A percentile compares a stretch with the other conserved stretches of the same genome.
phyloP scores from a whole-genome alignment of 2,888 invertebrate species.

The Eupithecia insigniata region DNA sequence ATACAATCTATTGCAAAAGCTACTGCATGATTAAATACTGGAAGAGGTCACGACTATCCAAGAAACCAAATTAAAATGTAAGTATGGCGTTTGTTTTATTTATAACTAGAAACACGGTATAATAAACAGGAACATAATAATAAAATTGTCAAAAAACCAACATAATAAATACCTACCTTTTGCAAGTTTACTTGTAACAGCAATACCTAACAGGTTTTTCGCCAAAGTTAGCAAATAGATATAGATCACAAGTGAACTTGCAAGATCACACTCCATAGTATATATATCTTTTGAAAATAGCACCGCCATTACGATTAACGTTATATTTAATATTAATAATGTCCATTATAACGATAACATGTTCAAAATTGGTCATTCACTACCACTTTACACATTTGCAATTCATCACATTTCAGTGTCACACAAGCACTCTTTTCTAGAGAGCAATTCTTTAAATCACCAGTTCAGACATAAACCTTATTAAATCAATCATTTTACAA shows the following conservation, averaged over 20 bases:
- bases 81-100: conserved; percentile 37
- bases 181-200: conserved; percentile 56
- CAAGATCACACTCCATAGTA: conserved; percentile 65
- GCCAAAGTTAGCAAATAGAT: not conserved
- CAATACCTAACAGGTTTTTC: not conserved
- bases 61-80: conserved; percentile 8
- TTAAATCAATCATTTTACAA: not conserved
- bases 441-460: not conserved
- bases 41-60: not conserved
- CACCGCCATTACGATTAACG: conserved; percentile 75
- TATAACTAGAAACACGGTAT: conserved; percentile 47
- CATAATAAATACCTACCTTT: conserved; percentile 61
- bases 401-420: conserved; percentile 17
- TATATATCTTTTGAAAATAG: conserved; percentile 76
- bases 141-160: conserved; percentile 75
- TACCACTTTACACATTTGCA: conserved; percentile 10
- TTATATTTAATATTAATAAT: conserved; percentile 51
- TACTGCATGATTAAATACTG: not conserved
- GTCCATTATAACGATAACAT: conserved; percentile 53
- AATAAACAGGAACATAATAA: conserved; percentile 70
- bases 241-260: conserved; percentile 58
- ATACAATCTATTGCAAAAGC: not conserved
- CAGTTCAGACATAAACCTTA: not conserved
- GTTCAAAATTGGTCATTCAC: conserved; percentile 61
- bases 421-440: conserved; percentile 2